Percentiles rank a stretch among this genome's conserved stretches.
These are phyloP conservation scores for Lutjanus campechanus DNA, from an alignment of 2,797 vertebrate genomes.

Conservation along the genomic window DNA sequence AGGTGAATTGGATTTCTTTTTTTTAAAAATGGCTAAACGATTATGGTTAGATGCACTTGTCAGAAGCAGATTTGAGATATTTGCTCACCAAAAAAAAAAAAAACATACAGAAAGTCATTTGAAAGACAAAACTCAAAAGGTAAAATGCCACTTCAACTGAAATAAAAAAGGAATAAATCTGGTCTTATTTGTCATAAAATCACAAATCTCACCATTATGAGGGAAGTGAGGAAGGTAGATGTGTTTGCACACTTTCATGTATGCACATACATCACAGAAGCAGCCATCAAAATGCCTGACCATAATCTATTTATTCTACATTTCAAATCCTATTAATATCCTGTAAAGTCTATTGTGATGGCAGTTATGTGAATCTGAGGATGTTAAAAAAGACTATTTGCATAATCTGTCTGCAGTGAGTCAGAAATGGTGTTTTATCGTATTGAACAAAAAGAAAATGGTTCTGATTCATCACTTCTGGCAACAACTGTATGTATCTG, in stretches of 20 bases:
- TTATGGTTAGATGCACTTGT: neutral
- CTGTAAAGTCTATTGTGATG: conserved; percentile 7
- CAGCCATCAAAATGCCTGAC: conserved; percentile 14
- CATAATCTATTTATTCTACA: neutral
- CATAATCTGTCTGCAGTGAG: neutral
- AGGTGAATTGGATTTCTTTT: neutral
- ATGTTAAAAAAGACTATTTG: conserved; percentile 22
- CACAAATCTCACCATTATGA: neutral
- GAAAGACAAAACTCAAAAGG: neutral
- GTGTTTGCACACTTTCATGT: neutral
- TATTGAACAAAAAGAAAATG: conserved; percentile 24
- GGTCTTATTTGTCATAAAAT: neutral
- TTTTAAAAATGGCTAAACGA: neutral
- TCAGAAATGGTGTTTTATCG: conserved; percentile 18
- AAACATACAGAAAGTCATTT: conserved; percentile 12
- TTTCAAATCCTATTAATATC: conserved; percentile 16
- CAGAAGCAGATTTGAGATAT: neutral
- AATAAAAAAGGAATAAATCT: conserved; percentile 1
- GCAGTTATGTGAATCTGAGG: conserved; percentile 17
- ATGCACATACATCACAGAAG: conserved; percentile 25
- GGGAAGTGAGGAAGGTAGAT: neutral
- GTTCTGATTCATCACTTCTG: conserved; percentile 36
- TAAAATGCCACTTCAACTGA: neutral
- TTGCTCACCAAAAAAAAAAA: neutral
- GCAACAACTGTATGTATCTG: conserved; percentile 20